Evolutionary conservation across 2,797 vertebrate species (phyloP), one percentile per base, ranked within the genome.

Genomic region (Telmatherina bonti): DNA sequence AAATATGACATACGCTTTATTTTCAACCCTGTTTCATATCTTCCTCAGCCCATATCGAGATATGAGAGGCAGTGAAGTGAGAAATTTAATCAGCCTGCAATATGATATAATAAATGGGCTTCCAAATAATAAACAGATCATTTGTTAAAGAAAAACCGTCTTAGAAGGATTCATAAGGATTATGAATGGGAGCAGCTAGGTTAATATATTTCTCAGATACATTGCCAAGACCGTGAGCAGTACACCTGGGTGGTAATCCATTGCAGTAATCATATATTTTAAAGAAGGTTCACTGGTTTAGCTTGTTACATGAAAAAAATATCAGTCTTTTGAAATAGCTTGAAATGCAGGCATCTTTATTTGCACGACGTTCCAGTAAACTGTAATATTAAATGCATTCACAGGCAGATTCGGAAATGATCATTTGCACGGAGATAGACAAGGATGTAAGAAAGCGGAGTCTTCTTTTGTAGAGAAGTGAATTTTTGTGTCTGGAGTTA

Each of bases 21-120:
- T 83, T 77, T 56, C 56, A 29, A 51, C 64, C 31, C 35, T 35
- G 60, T 87, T 73, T 72, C 62, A 66, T 76, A 71, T 79, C 64
- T 76, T 54, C 72, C 69, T 61, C 67, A 54, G 70, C 67, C 62
- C 30, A 20, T 31, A 67, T 66, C 30, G 47, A 70, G 58, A 68
- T 51, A 67, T 38, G 60, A 76, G 49, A 79, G 66, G 68, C 78
- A 83, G 74, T 68, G 62, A 62, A 70, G 74, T 75, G 69, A 68
- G 75, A 74, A 81, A 80, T 82, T 51, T 78, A 85, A 86, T 91
- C 76, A 76, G 60, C 43, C 52, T 43, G 58, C 74, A 84, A 68
- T 79, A 55, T 61, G 67, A 72, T 55, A 43, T 78, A 67, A 73
- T 78, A 81, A 72, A 70, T 26, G 82, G 74, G 72, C 74, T 30